Evolutionary conservation across 92 coral and sea anemone genomes (phyloP), one percentile per base, ranked within the genome.

Genomic region (Actinernus sp.): DNA sequence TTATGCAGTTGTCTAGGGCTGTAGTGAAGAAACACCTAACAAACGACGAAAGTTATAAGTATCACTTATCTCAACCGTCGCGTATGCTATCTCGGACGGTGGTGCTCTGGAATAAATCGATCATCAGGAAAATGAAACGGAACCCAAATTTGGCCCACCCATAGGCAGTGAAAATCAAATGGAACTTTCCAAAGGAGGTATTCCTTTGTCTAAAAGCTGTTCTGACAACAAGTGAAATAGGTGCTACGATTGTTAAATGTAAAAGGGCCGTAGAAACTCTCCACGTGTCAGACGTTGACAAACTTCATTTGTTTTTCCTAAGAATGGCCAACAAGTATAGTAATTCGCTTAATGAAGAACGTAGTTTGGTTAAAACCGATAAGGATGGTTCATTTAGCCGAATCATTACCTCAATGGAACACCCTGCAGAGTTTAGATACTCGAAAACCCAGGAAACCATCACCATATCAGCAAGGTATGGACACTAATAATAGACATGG

Each of bases 11-110:
- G 26, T 49, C 85, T 20, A 50, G 71, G 10, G 78, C 78, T 0
- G 73, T 76, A 2, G 34, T 79, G 4, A 79, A 79, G 63, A 83
- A 83, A 37, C 68, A 75, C 36, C 58, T 73, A 20, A 45, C 75
- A 17, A 38, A 40, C 30, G 31, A 36, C 12, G 74, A 75, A 33
- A 73, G 73, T 21, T 83, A 9, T 40, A 83, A 83, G 36, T 83
- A 58, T 50, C 83, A 83, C 36, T 63, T 83, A 36, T 49, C 84
- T 36, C 74, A 83, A 45, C 84, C 89, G 10, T 49, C 78, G 29
- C 39, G 79, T 23, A 75, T 83, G 83, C n/a, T 82, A 27, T 74
- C 83, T n/a, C 40, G 73, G 49, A 36, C 67, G 16, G 28, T 83
- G 6, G 39, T 27, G 7, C 56, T 33, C 28, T 70, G 84, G 85